Base-by-base conservation (phyloP, 1,140 invertebrate species). In the Acromyrmex charruanus region DNA sequence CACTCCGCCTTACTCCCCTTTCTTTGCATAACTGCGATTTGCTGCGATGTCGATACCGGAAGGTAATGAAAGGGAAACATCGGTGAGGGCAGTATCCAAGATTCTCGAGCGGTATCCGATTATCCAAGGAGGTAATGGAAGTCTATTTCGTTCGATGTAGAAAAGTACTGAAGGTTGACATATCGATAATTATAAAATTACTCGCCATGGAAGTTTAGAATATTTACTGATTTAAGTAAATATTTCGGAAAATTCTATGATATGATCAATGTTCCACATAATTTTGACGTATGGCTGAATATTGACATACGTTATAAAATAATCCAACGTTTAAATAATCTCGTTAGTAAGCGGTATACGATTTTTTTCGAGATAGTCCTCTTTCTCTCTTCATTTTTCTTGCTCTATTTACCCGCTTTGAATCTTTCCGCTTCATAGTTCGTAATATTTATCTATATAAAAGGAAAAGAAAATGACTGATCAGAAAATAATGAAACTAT, bases 1-100 rank as follows among this genome's bases (percentile, higher is more conserved):
- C 77, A 31, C 79, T 59, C n/a, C 77, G 58, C 71, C 65, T 84
- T 80, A 49, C 77, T 65, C 55, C 69, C 69, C 72, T 68, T 68
- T 49, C 44, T 68, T 85, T 77, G 80, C 80, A 84, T 87, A 75
- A 75, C 74, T 51, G 53, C 80, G 72, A 87, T 75, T 84, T 74
- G 58, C 59, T 18, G 68, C 53, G 21, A 69, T 59, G 35, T 86
- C 53, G 85, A 80, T 84, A 84, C 80, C 80, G 80, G 69, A 84
- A 84, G 80, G 79, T 81, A 81, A 81, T 81, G 79, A 81, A 81
- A 81, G 80, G 58, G 53, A 75, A 61, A 82, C 68, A 44, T 59
- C 68, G 35, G 14, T 21, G 18, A 82, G 55, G 69, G 35, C 79
- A 72, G 16, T 58, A 58, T 72, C 66, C 79, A 59, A 53, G 51